Evolutionary conservation across 2,888 invertebrate species (phyloP).

Genomic region (Drosophila crucigera): DNA sequence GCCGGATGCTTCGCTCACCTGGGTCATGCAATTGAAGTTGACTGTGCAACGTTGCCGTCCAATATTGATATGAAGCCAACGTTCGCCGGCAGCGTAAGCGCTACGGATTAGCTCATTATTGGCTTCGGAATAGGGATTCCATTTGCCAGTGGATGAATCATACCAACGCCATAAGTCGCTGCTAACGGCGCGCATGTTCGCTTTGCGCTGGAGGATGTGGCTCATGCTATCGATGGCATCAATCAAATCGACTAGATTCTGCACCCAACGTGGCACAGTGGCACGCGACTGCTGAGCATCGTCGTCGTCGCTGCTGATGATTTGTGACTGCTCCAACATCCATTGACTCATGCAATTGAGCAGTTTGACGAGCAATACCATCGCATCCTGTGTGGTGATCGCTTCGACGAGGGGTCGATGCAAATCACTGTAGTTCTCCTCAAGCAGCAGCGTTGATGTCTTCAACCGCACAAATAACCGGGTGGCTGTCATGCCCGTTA

Average conservation of each 20-base stretch:
- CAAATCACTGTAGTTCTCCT: constrained; percentile 83
- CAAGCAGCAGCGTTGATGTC: constrained; percentile 80
- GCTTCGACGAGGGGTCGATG: constrained; percentile 75
- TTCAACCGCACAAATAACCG: constrained; percentile 82
- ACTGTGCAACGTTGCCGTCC: constrained; percentile 91
- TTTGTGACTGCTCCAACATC: constrained; percentile 67
- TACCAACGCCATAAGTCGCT: constrained; percentile 92
- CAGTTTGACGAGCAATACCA: constrained; percentile 73
- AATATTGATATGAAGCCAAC: constrained; percentile 89
- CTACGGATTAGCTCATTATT: constrained; percentile 92
- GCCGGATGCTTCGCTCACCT: constrained; percentile 94
- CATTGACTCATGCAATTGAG: constrained; percentile 75
- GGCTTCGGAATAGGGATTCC: constrained; percentile 90
- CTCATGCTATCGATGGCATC: constrained; percentile 92
- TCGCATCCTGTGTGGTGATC: constrained; percentile 71
- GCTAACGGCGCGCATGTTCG: constrained; percentile 88
- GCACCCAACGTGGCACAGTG: constrained; percentile 90
- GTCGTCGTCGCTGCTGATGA: not conserved
- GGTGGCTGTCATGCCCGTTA: constrained; percentile 76
- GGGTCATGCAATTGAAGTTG: constrained; percentile 92
- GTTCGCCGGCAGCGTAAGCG: constrained; percentile 91
- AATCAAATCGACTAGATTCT: constrained; percentile 90
- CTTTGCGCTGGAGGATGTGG: constrained; percentile 88
- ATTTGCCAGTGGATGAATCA: constrained; percentile 92
- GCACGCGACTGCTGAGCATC: constrained; percentile 20